A percentile compares a stretch with the other conserved stretches of the same genome.
Conservation (phyloP, 2,888 invertebrate genomes). For the Standfussiana lucernea region DNA sequence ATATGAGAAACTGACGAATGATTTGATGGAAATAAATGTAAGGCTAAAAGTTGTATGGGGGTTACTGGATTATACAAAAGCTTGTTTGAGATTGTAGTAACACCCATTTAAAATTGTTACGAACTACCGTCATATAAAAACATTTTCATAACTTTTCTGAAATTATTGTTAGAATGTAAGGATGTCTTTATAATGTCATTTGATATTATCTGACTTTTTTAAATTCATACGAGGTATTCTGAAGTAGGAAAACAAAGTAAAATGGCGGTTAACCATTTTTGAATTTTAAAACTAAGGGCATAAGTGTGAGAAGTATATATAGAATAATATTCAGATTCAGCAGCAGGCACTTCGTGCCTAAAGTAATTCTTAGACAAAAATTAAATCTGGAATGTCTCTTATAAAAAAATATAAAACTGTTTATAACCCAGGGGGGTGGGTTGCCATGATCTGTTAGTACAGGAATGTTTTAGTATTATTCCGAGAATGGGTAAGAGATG, state of each 20-base stretch:
- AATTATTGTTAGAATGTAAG: conserved; percentile 31
- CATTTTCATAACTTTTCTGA: conserved; percentile 8
- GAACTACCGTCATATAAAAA: background rate
- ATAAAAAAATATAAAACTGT: too few relatives aligned
- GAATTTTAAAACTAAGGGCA: background rate
- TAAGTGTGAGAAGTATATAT: background rate
- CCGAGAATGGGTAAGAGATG: too few relatives aligned
- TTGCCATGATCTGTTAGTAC: too few relatives aligned
- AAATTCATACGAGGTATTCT: background rate
- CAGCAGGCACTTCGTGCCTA: background rate
- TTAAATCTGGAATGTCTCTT: too few relatives aligned
- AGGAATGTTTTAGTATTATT: too few relatives aligned
- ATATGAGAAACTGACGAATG: background rate
- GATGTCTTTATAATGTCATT: conserved; percentile 11
- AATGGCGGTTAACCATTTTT: background rate
- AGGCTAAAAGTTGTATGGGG: conserved; percentile 2
- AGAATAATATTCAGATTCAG: background rate
- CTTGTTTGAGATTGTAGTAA: conserved; percentile 18
- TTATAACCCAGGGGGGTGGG: too few relatives aligned
- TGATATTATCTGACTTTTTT: conserved; percentile 2
- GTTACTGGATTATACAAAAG: background rate
- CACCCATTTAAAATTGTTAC: conserved; percentile 9
- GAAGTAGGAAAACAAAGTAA: background rate
- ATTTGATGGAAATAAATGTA: conserved; percentile 1
- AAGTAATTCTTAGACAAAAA: background rate